phyloP scores from a whole-genome alignment of 92 coral and sea anemone species.

The Parazoanthus darwini region DNA sequence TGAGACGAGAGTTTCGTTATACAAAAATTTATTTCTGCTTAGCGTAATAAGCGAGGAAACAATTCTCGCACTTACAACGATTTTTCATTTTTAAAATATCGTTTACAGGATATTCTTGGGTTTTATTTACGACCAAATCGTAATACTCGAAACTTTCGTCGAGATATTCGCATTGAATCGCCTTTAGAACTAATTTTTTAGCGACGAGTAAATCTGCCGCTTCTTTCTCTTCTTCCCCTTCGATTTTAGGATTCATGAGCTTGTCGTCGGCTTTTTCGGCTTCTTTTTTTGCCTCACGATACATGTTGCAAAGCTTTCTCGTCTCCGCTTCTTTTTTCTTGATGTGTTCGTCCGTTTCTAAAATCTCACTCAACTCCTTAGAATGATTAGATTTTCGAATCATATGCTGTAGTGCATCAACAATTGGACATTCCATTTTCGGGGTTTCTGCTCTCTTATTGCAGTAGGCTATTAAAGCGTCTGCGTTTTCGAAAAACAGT shows the following conservation, averaged over 20 bases:
- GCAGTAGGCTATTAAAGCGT: conserved; percentile 14
- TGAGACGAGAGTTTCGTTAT: conserved; percentile 3
- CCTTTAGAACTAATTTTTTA: conserved; percentile 10
- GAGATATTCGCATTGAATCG: conserved; percentile 13
- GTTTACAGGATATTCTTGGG: neutral
- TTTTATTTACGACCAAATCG: conserved; percentile 6
- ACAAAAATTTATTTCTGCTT: neutral
- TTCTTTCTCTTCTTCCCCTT: conserved; percentile 13
- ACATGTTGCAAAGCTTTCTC: conserved; percentile 13
- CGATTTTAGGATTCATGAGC: conserved; percentile 10
- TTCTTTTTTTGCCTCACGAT: conserved; percentile 2
- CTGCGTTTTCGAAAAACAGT: conserved; percentile 13
- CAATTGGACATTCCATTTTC: conserved; percentile 5
- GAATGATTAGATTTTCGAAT: conserved; percentile 11
- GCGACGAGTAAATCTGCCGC: conserved; percentile 16
- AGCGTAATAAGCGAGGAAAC: conserved; percentile 11
- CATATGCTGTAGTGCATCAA: neutral
- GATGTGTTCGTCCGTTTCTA: conserved; percentile 10
- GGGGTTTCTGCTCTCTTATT: conserved; percentile 14
- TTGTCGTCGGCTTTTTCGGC: conserved; percentile 15
- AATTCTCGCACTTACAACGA: conserved; percentile 3
- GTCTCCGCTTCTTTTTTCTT: conserved; percentile 2
- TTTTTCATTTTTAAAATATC: neutral
- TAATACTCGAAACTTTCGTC: conserved; percentile 6
- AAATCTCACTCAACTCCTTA: conserved; percentile 10